Conservation (phyloP, 2,797 vertebrate species). For the Coracias cyanogaster region DNA sequence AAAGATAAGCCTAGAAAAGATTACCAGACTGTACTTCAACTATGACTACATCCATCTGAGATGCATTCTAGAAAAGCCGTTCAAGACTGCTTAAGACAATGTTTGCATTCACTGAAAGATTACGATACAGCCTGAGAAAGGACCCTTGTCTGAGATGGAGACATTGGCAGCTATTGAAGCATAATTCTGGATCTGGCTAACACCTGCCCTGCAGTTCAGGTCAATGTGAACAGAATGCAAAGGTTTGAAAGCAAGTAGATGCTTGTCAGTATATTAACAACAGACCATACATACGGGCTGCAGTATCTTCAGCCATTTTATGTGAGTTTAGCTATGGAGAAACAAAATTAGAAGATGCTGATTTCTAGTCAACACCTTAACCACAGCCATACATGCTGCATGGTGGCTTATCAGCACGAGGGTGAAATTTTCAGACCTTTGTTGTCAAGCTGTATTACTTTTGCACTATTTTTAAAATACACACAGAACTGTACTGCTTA, state of each 20-base stretch:
- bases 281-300: not conserved
- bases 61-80: not conserved
- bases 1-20: not conserved
- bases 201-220: not conserved
- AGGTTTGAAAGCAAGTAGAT: not conserved
- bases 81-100: not conserved
- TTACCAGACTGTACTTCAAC: not conserved
- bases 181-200: not conserved
- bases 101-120: not conserved
- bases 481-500: not conserved
- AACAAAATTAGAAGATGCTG: not conserved
- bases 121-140: not conserved
- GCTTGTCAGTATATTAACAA: not conserved
- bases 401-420: not conserved
- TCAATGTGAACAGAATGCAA: not conserved
- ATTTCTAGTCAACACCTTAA: not conserved
- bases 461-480: not conserved
- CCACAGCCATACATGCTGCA: not conserved
- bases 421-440: not conserved
- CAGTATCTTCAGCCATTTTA: not conserved
- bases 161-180: not conserved
- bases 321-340: not conserved
- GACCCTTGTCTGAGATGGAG: not conserved
- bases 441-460: not conserved
- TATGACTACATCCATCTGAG: accelerated